phyloP scores from a whole-genome alignment of 2,797 vertebrate species.

The Leptodactylus fallax region DNA sequence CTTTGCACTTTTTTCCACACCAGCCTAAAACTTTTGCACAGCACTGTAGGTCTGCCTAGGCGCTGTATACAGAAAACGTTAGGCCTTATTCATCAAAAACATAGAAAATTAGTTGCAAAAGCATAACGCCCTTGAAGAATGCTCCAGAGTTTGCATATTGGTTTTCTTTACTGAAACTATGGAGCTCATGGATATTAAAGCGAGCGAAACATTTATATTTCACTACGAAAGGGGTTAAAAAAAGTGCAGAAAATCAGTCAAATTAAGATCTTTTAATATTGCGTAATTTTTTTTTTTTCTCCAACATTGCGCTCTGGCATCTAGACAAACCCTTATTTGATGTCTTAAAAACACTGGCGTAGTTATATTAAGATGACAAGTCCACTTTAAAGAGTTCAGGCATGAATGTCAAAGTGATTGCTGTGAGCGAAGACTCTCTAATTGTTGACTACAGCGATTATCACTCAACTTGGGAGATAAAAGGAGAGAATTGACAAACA shows the following conservation, averaged over 20 bases:
- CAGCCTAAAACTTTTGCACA: no score
- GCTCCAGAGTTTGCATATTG: background rate
- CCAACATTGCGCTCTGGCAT: background rate
- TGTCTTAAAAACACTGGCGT: slow-evolving; percentile 23
- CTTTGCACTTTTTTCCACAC: no score
- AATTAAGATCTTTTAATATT: background rate
- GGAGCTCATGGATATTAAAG: background rate
- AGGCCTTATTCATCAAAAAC: background rate
- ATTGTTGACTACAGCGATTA: slow-evolving; percentile 49
- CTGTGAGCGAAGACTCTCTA: slow-evolving; percentile 45
- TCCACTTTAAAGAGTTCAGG: slow-evolving; percentile 39
- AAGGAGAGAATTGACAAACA: slow-evolving; percentile 52
- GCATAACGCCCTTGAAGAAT: background rate
- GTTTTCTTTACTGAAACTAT: background rate
- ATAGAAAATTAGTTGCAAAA: background rate
- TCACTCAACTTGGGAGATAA: slow-evolving; percentile 47
- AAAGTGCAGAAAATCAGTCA: background rate
- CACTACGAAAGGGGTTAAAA: background rate
- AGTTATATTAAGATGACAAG: slow-evolving; percentile 38
- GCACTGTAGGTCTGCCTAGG: no score
- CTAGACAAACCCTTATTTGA: slow-evolving; percentile 27
- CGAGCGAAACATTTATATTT: background rate
- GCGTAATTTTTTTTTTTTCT: background rate
- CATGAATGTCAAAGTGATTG: slow-evolving; percentile 43
- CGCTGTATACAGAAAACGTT: background rate